Base-by-base conservation (phyloP, 2,888 invertebrate species). In the Acleris laterana region DNA sequence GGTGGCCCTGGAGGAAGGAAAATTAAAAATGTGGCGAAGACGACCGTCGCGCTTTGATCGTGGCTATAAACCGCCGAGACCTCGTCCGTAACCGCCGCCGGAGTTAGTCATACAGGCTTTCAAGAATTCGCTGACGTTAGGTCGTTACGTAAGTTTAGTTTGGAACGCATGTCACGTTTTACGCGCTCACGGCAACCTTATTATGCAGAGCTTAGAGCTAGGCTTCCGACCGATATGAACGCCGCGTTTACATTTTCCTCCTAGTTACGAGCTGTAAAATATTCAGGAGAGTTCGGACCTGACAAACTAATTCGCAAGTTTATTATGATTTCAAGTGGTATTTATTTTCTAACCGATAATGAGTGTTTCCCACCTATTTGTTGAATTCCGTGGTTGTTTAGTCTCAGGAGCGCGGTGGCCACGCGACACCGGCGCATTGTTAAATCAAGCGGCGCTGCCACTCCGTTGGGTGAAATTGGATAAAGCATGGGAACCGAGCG, bases 381-480 rank as follows among this genome's bases (percentile, higher is more conserved):
- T 81, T 82, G 84, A 83, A 82, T 84, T 85, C 82, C 78, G 25
- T 73, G 76, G 82, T 82, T 84, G 82, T 82, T 84, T 80, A 82
- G 82, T 87, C 81, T 82, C 80, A 81, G 75, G 71, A 76, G 79
- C 78, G 80, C 80, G 80, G 83, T 80, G 77, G 84, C 82, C 81
- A 87, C 83, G 83, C 83, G 84, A 89, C 87, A 87, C 87, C 85
- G 77, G 78, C 82, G 82, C 82, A 90, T 92, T 91, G 90, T 91
- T 89, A 80, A 80, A 82, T 84, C 81, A 87, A 83, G 81, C 81
- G 78, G 78, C 82, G 80, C 83, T 84, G 80, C 83, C 84, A 78
- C 83, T 84, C 81, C 80, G 84, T 83, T 87, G 85, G 84, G 83
- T 90, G 91, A 90, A 92, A 91, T 90, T 84, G 89, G 89, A 92